Conservation (phyloP, 2,797 vertebrate species). For the Tadarida brasiliensis region DNA sequence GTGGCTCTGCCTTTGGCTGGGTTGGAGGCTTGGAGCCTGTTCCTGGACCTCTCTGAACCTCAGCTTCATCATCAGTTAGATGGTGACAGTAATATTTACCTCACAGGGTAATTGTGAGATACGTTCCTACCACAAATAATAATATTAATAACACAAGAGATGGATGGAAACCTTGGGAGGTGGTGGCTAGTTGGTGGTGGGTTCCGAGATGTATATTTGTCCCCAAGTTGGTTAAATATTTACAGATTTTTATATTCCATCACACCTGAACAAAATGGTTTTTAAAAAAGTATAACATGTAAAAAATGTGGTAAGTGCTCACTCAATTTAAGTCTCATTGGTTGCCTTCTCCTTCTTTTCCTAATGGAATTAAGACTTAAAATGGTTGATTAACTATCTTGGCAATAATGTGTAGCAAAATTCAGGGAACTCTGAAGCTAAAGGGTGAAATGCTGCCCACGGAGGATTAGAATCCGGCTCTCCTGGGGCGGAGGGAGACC, state of each 20-base stretch:
- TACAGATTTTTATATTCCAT: not conserved
- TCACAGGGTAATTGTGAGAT: not conserved
- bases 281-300: not conserved
- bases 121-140: not conserved
- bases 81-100: not conserved
- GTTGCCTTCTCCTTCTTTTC: not conserved
- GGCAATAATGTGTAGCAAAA: not conserved
- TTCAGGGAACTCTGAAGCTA: not conserved
- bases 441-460: not conserved
- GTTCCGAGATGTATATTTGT: not conserved
- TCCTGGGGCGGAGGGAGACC: not conserved
- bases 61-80: not conserved
- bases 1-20: not conserved
- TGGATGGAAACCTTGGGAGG: not conserved
- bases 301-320: not conserved
- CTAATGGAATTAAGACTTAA: slow-evolving; percentile 30
- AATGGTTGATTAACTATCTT: not conserved
- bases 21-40: not conserved
- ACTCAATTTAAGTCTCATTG: not conserved
- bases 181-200: not conserved
- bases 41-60: not conserved
- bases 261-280: not conserved
- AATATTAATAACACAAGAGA: not conserved
- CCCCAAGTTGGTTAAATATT: not conserved
- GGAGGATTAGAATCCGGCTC: not conserved